phyloP scores from a whole-genome alignment of 2,113 vertebrate genomes.

The Callipepla californica region DNA sequence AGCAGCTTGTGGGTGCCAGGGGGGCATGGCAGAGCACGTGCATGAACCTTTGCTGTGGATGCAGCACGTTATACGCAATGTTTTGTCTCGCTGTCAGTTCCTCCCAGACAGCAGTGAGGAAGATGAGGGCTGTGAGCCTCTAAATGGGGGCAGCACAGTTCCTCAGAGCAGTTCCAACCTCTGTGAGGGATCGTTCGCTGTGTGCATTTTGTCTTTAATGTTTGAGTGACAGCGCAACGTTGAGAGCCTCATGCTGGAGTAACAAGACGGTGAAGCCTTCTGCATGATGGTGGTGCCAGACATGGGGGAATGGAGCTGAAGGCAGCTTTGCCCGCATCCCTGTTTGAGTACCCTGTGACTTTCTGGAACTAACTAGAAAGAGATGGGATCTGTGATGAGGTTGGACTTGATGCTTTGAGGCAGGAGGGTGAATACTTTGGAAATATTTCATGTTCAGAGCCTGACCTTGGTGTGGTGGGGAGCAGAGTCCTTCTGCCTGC shows the following conservation, averaged over 20 bases:
- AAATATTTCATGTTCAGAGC: not conserved
- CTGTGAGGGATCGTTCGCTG: not conserved
- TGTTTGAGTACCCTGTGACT: not conserved
- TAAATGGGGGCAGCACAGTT: not conserved
- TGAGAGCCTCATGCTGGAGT: not conserved
- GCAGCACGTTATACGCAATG: not conserved
- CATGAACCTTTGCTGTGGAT: not conserved
- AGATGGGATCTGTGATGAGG: not conserved
- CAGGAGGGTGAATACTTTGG: not conserved
- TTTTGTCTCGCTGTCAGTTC: not conserved
- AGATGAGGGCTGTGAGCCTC: not conserved
- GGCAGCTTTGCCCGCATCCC: accelerated
- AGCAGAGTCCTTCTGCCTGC: not conserved
- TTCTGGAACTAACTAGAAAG: not conserved
- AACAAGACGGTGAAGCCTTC: not conserved
- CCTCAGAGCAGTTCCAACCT: not conserved
- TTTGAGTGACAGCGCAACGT: accelerated
- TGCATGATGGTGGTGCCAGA: not conserved
- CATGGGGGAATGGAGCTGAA: accelerated
- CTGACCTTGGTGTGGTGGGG: not conserved
- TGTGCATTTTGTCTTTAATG: not conserved
- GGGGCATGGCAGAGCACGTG: not conserved
- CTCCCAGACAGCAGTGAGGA: not conserved
- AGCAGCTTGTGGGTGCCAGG: not conserved
- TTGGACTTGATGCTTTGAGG: not conserved